These are phyloP conservation scores for Archivesica marissinica DNA, from an alignment of 1,140 invertebrate genomes.

Conservation along the genomic window DNA sequence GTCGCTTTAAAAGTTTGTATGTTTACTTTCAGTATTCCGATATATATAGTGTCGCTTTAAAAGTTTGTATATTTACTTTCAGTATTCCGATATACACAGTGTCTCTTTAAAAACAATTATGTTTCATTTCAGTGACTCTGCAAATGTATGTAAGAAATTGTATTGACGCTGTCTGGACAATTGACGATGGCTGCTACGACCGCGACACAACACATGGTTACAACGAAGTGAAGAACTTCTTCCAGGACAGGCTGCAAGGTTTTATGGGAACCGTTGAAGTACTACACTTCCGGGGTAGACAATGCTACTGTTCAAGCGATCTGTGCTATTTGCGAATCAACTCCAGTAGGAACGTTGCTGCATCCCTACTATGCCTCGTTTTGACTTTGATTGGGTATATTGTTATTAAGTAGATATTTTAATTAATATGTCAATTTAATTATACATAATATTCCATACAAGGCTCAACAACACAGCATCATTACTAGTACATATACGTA, in stretches of 20 bases:
- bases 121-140: constrained; percentile 8
- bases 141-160: constrained; percentile 12
- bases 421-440: background rate
- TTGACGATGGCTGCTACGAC: background rate
- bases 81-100: too few species aligned
- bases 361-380: background rate
- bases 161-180: background rate
- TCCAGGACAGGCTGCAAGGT: background rate
- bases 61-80: too few species aligned
- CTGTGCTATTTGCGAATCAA: background rate
- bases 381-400: background rate
- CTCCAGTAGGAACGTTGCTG: background rate
- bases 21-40: too few species aligned
- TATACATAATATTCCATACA: too few species aligned
- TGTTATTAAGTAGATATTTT: background rate
- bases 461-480: too few species aligned
- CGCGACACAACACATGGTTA: background rate
- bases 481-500: background rate
- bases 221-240: background rate
- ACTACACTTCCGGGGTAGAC: background rate
- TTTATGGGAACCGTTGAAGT: background rate
- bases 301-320: constrained; percentile 6
- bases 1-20: too few species aligned
- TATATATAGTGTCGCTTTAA: too few species aligned
- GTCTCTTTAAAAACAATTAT: background rate